These are phyloP conservation scores for Venustaconcha ellipsiformis DNA, from an alignment of 1,140 invertebrate species.

Conservation along the genomic window DNA sequence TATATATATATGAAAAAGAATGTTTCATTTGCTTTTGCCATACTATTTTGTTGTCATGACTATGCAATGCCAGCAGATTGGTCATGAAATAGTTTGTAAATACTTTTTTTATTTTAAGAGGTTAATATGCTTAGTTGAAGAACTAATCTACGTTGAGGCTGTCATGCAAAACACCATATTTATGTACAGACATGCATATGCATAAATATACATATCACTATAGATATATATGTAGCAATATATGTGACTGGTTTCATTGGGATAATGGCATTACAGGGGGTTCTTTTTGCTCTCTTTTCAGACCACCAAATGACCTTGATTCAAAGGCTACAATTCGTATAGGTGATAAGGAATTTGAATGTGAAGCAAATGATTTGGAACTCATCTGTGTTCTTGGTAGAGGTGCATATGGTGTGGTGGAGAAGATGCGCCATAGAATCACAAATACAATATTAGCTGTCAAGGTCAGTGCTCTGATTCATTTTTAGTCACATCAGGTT, in stretches of 20 bases:
- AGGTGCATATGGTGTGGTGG: constrained; percentile 96
- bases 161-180: no score
- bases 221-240: background rate
- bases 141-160: no score
- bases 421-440: constrained; percentile 92
- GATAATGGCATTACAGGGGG: no score
- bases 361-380: constrained; percentile 64
- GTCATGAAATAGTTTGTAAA: no score
- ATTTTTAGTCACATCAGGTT: no score
- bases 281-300: constrained; percentile 29
- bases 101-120: no score
- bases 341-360: constrained; percentile 60
- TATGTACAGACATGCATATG: no score
- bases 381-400: constrained; percentile 87
- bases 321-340: constrained; percentile 63
- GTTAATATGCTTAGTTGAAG: no score
- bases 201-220: background rate
- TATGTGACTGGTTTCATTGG: background rate
- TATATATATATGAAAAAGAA: no score
- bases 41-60: no score
- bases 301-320: constrained; percentile 56
- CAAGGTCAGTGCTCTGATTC: constrained; percentile 76
- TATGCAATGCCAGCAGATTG: no score
- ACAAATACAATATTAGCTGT: constrained; percentile 92
- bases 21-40: no score